Evolutionary conservation across 2,797 vertebrate species (phyloP), one percentile per base, ranked within the genome.

Genomic region (Gouania willdenowi): DNA sequence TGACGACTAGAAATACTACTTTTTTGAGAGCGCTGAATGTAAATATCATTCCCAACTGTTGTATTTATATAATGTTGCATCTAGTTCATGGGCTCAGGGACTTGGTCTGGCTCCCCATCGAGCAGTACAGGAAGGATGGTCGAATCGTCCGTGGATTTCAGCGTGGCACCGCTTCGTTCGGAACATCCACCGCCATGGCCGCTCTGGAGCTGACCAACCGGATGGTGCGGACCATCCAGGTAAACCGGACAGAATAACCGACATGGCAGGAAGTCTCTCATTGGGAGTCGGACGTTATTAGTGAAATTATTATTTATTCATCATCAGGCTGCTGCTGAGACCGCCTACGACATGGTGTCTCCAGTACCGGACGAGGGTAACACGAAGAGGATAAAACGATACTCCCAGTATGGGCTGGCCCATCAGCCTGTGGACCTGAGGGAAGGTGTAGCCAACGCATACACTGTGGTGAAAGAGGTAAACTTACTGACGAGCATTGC

Each of bases 211-310:
- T 99, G 28, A 98, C 96, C 14, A 99, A 96, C 77, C 89, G 97
- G 56, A 94, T 98, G 91, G 94, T 99, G 61, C 92, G 93, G 27
- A 97, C 96, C 20, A 97, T 98, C 66, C 97, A 99, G 95, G 97
- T 98, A 91, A 56, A 38, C 3, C 4, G 1, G 0, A 10, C 3
- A n/a, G n/a, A n/a, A n/a, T n/a, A n/a, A n/a, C n/a, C n/a, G n/a
- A n/a, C n/a, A n/a, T n/a, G n/a, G n/a, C n/a, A n/a, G n/a, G n/a
- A n/a, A n/a, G n/a, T n/a, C n/a, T n/a, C n/a, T n/a, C n/a, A n/a
- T n/a, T n/a, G n/a, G n/a, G n/a, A n/a, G n/a, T n/a, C n/a, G n/a
- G n/a, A n/a, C n/a, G n/a, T n/a, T n/a, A 14, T 14, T 13, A 14
- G 3, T 2, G 13, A 14, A 14, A 2, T 14, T 2, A 14, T 14